Percentiles rank a stretch among this genome's conserved stretches.
Evolutionary conservation across 23 tunicate genomes (phyloP).

Genomic region (Ciona savignyi): DNA sequence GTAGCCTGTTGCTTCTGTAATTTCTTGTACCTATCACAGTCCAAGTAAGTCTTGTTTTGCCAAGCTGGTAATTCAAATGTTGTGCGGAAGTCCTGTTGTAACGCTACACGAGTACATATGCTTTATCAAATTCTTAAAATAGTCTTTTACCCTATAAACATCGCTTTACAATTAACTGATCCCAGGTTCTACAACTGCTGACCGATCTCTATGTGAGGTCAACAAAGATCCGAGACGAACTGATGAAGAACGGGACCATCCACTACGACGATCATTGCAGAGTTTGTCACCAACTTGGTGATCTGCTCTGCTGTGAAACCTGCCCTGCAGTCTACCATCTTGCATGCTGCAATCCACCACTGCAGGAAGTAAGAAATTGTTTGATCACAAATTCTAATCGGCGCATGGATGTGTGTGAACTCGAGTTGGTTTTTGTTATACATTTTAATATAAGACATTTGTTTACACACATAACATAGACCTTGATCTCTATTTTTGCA

Average conservation of each 20-base stretch:
- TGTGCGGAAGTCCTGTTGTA: neutral
- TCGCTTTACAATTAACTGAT: too few relatives aligned
- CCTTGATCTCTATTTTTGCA: too few relatives aligned
- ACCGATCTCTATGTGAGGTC: constrained; percentile 55
- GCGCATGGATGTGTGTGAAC: too few relatives aligned
- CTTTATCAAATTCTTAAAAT: neutral
- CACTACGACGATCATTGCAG: constrained; percentile 92
- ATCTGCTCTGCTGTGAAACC: constrained; percentile 83
- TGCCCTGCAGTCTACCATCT: constrained; percentile 97
- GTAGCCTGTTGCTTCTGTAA: too few relatives aligned
- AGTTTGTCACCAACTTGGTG: constrained; percentile 80
- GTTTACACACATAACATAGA: neutral
- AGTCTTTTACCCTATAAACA: too few relatives aligned
- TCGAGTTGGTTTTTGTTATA: neutral
- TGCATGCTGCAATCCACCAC: constrained; percentile 76
- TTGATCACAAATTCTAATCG: neutral
- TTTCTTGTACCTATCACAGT: too few relatives aligned
- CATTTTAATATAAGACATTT: neutral
- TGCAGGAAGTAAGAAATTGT: constrained; percentile 51
- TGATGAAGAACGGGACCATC: constrained; percentile 88
- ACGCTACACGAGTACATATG: neutral
- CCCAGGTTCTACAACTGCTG: constrained; percentile 68
- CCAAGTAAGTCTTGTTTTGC: too few relatives aligned
- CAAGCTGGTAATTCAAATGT: too few relatives aligned
- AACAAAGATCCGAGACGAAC: constrained; percentile 70